A percentile compares a stretch with the other conserved stretches of the same genome.
These are phyloP conservation scores for Mesitornis unicolor DNA, from an alignment of 2,113 vertebrate genomes.

Conservation along the genomic window DNA sequence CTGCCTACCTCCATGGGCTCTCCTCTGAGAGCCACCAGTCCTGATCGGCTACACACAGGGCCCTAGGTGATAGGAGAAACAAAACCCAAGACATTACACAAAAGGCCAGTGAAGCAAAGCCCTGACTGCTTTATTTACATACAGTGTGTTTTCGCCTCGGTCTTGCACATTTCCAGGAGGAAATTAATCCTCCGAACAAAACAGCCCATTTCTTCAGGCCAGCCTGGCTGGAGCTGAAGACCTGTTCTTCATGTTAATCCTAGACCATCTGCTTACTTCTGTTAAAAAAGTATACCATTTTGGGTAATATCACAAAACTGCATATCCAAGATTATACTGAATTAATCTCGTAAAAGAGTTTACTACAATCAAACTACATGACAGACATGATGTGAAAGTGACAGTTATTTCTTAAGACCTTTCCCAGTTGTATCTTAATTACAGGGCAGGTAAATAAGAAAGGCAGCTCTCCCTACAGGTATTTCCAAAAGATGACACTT, in stretches of 20 bases:
- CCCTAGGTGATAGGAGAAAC: background rate
- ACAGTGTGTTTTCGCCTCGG: background rate
- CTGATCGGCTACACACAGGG: no score
- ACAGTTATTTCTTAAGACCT: background rate
- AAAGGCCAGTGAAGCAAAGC: background rate
- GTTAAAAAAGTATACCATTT: background rate
- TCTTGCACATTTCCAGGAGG: background rate
- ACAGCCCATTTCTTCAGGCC: background rate
- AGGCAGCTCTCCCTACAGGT: background rate
- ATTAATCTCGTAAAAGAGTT: background rate
- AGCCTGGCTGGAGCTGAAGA: background rate
- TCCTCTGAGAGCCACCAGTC: background rate
- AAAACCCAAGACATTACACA: background rate
- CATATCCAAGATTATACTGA: background rate
- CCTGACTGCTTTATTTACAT: background rate
- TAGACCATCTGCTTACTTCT: background rate
- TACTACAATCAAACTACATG: background rate
- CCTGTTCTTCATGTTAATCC: background rate
- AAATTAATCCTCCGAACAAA: background rate
- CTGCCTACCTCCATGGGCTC: background rate
- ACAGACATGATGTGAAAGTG: background rate
- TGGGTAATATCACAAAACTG: background rate
- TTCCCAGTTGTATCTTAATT: background rate
- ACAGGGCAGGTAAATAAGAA: background rate
- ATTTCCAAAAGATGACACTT: background rate